Percentiles rank a stretch among this genome's conserved stretches.
phyloP scores from a whole-genome alignment of 1,140 invertebrate species.

The Chironomus striatipennis region DNA sequence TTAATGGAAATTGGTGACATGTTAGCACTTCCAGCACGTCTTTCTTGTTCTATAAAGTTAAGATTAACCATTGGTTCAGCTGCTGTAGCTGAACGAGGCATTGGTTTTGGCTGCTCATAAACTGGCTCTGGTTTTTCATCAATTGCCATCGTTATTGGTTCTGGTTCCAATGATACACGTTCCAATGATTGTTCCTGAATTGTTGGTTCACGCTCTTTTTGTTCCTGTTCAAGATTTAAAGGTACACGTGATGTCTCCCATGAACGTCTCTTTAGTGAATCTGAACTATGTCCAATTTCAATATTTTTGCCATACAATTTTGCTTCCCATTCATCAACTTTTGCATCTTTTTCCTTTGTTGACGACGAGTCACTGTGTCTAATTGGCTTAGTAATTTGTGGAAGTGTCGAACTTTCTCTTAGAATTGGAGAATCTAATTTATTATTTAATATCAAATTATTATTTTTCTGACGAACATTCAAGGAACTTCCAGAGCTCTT shows the following conservation, averaged over 20 bases:
- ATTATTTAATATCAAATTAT: constrained; percentile 39
- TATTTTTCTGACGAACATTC: constrained; percentile 46
- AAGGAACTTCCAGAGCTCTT: constrained; percentile 79
- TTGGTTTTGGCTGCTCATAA: background rate
- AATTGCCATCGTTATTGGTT: background rate
- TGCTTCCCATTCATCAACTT: constrained; percentile 71
- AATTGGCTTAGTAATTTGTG: constrained; percentile 38
- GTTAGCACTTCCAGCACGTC: background rate
- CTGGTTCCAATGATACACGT: background rate
- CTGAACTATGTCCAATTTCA: constrained; percentile 33
- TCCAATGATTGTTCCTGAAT: constrained; percentile 16
- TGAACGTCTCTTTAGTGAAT: constrained; percentile 37
- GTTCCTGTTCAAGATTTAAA: constrained; percentile 27
- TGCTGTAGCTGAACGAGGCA: constrained; percentile 21
- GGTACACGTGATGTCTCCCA: constrained; percentile 35
- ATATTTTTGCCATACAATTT: constrained; percentile 62
- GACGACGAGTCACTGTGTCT: constrained; percentile 32
- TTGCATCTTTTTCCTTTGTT: constrained; percentile 36
- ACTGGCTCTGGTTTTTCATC: background rate
- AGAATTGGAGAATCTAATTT: constrained; percentile 25
- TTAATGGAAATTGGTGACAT: background rate
- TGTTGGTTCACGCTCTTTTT: constrained; percentile 18
- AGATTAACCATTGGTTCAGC: background rate
- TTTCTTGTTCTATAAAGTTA: background rate
- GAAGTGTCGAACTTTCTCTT: constrained; percentile 40